Base-by-base conservation (phyloP, 1,140 invertebrate genomes). In the Zaprionus lachaisei region DNA sequence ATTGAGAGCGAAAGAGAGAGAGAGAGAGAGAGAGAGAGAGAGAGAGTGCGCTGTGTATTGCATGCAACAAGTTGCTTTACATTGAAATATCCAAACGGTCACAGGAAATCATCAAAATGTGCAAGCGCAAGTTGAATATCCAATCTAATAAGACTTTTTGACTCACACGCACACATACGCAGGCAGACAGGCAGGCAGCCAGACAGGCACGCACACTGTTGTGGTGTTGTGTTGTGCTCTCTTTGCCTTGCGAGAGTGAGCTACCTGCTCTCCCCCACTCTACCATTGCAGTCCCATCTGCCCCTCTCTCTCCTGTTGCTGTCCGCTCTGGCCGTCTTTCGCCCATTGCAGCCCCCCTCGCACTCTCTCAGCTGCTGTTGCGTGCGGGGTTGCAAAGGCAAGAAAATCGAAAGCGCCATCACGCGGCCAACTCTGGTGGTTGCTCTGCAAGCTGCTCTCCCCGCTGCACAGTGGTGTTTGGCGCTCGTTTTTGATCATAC, bases 81-180 rank as follows among this genome's bases (percentile, higher is more conserved):
- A 72, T 80, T 80, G 80, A 82, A 80, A 83, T 86, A 91, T 85
- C 85, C 83, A 91, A 91, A 78, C 68, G 65, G 78, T 90, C 69
- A 91, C 85, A 90, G 85, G 85, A 86, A 90, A 90, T 72, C 85
- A 90, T 91, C 82, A 90, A 87, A 86, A 81, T 73, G 79, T 75
- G 85, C 83, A 91, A 76, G 86, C 77, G 68, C 68, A 74, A 77
- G 64, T 79, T 58, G 54, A 66, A 69, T 70, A 62, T 66, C 31
- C 31, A 34, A 81, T 80, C 58, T 69, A 72, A 74, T 64, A 77
- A 77, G 69, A 77, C 49, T 64, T 67, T 66, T 72, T 66, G 37
- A 66, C 70, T 47, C 62, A 28, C 63, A 57, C 38, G 72, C 34
- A n/a, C 55, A 31, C 26, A 31, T 24, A 31, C 31, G 12, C 14